Conservation (phyloP, 2,113 vertebrate genomes). For the Artemisiospiza belli region DNA sequence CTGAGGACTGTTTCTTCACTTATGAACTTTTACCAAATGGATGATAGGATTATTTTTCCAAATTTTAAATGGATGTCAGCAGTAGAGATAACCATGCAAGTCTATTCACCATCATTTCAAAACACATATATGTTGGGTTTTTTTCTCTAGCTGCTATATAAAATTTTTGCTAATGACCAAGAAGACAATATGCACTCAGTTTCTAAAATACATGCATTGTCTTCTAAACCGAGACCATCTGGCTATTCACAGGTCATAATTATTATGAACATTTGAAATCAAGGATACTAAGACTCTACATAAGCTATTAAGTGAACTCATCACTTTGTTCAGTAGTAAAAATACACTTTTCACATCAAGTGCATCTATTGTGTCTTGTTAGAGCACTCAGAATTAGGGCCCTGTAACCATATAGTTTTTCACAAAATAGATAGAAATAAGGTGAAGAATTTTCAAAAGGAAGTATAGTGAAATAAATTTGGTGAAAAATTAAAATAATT, state of each 20-base stretch:
- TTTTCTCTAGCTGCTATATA: background rate
- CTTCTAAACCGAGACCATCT: background rate
- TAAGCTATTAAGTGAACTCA: background rate
- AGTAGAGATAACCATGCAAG: background rate
- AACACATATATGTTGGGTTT: accelerated
- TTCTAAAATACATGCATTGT: background rate
- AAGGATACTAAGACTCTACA: background rate
- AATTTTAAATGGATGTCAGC: background rate
- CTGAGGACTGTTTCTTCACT: background rate
- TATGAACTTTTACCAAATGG: background rate
- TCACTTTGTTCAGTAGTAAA: background rate
- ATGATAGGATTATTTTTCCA: background rate
- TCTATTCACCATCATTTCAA: background rate
- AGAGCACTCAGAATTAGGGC: background rate
- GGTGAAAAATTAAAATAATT: background rate
- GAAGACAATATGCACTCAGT: background rate
- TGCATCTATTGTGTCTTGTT: background rate
- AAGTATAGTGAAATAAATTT: background rate
- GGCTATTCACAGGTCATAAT: background rate
- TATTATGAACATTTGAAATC: background rate
- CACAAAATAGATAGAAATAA: background rate
- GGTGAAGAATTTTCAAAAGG: background rate
- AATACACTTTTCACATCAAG: background rate
- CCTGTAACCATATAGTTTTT: background rate
- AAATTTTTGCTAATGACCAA: background rate